Evolutionary conservation across 2,113 vertebrate species (phyloP).

Genomic region (Patagioenas fasciata): DNA sequence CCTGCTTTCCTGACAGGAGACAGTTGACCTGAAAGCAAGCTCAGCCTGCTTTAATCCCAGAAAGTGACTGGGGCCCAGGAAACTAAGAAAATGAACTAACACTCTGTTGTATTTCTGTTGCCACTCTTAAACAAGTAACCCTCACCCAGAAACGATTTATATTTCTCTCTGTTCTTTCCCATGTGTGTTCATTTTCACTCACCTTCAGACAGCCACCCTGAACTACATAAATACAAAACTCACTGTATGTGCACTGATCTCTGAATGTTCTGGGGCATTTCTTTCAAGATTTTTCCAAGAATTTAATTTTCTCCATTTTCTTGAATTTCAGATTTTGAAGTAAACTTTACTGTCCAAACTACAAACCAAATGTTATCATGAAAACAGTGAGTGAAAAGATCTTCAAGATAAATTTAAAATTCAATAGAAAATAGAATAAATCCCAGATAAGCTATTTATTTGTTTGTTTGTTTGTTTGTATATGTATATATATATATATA

Average conservation of each 20-base stretch:
- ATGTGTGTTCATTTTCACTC: not conserved
- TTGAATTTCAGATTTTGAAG: not conserved
- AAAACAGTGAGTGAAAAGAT: not conserved
- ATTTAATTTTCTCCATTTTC: not conserved
- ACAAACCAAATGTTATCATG: not conserved
- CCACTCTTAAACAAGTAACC: not conserved
- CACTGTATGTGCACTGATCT: not conserved
- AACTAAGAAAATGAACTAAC: not conserved
- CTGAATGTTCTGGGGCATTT: not conserved
- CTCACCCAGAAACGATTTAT: not conserved
- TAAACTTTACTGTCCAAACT: not conserved
- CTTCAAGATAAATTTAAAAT: not conserved
- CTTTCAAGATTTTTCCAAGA: not conserved
- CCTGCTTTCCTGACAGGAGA: not conserved
- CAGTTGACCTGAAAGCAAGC: not conserved
- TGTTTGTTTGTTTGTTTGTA: not conserved
- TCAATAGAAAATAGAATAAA: not conserved
- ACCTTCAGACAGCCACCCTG: not conserved
- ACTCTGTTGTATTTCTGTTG: not conserved
- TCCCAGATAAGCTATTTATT: not conserved
- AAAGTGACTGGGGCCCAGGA: not conserved
- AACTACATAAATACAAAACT: not conserved
- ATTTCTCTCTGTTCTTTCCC: not conserved
- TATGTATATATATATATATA: too few relatives aligned
- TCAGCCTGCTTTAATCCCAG: not conserved